Conservation (phyloP, 2,888 invertebrate species). For the Colletes collaris region DNA sequence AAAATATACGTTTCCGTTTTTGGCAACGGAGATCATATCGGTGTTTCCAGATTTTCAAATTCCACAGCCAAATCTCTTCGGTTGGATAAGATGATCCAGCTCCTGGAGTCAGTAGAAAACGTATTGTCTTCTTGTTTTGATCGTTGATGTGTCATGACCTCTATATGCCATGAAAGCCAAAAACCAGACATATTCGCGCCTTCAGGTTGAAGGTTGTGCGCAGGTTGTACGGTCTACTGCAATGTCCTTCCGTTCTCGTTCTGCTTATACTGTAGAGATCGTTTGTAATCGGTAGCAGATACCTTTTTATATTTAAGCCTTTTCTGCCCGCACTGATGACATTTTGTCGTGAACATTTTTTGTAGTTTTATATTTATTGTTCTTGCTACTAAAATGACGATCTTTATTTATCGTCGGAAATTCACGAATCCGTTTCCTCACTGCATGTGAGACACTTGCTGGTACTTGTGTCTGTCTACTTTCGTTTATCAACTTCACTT, state of each 20-base stretch:
- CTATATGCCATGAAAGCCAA: neutral
- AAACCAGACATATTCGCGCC: neutral
- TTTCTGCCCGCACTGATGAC: constrained; percentile 1
- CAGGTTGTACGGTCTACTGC: neutral
- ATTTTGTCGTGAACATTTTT: neutral
- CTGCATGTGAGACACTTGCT: neutral
- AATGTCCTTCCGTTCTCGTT: neutral
- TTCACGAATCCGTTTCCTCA: no score
- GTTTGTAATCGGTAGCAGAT: neutral
- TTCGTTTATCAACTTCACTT: neutral
- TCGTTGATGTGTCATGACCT: no score
- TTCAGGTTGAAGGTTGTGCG: neutral
- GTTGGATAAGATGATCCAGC: neutral
- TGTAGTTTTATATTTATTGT: no score
- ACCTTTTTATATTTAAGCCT: neutral
- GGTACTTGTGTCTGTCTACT: no score
- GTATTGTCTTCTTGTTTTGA: neutral
- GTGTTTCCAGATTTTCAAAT: no score
- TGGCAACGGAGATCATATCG: no score
- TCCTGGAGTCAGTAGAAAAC: neutral
- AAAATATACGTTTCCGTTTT: no score
- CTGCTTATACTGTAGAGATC: no score
- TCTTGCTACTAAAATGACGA: no score
- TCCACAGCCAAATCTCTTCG: no score
- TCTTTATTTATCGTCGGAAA: neutral